Percentiles rank a stretch among this genome's conserved stretches.
Conservation (phyloP, 2,797 vertebrate genomes). For the Falco cherrug region DNA sequence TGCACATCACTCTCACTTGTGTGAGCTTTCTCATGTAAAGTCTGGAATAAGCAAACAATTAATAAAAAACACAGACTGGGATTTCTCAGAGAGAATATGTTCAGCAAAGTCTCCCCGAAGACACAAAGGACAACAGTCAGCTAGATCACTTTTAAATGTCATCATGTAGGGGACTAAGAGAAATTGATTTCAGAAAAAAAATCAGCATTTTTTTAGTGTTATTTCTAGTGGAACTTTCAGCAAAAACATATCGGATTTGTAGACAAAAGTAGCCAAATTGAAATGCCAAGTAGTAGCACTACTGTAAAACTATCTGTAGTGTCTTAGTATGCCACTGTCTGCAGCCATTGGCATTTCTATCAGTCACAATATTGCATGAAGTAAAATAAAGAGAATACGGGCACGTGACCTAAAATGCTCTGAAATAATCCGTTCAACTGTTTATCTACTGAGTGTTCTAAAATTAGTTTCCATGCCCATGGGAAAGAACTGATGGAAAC, state of each 20-base stretch:
- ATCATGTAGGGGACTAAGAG: neutral
- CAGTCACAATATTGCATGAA: neutral
- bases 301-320: neutral
- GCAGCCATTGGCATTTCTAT: neutral
- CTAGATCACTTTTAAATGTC: neutral
- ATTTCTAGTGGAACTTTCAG: neutral
- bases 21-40: neutral
- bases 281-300: neutral
- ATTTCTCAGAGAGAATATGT: neutral
- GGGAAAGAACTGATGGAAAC: conserved; percentile 1
- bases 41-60: neutral
- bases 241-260: neutral
- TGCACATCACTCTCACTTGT: neutral
- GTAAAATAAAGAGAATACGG: neutral
- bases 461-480: conserved; percentile 32
- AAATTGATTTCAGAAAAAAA: neutral
- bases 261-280: neutral
- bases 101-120: neutral
- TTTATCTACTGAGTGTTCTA: conserved; percentile 10
- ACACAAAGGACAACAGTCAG: neutral
- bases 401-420: neutral
- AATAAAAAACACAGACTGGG: neutral
- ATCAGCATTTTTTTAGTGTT: neutral
- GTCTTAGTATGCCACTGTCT: neutral
- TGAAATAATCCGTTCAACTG: neutral